Evolutionary conservation across 2,113 vertebrate genomes (phyloP), one percentile per base, ranked within the genome.

Genomic region (Myotis lucifugus): DNA sequence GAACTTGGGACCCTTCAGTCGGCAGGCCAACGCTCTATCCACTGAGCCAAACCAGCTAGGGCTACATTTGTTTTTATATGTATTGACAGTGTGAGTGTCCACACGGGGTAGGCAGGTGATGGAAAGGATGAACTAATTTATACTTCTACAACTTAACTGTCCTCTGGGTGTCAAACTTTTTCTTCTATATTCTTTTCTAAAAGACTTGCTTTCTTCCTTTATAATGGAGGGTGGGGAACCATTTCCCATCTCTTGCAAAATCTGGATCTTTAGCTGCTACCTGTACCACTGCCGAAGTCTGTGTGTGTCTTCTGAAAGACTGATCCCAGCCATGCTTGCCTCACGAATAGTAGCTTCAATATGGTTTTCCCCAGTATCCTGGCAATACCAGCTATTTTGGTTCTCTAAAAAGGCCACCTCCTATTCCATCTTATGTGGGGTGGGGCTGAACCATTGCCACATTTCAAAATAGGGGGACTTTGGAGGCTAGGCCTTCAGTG

Each of bases 131-230:
- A 96, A 61, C 17, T 27, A 90, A 46, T 67, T 73, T 90, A 48
- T 17, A 73, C 18, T 87, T 37, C 27, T 90, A 37, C 12, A 69
- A 21, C 59, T 91, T 92, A 61, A 32, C 6, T 90, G 90, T 85
- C 10, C 14, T 81, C 37, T 91, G 72, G 14, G 34, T 85, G 52
- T 84, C 23, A 95, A 27, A 34, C 40, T 29, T 81, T 90, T 86
- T 34, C 85, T 84, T 93, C 42, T 29, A 54, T 74, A 86, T 85
- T 32, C 46, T 85, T 93, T 81, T 87, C 50, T 86, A 46, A 67
- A 72, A 83, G 69, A 66, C n/a, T 88, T 90, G 0, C 32, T 95
- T 96, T 94, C 83, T 88, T 90, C 23, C 40, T 69, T 86, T 70
- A 69, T 10, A 18, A 40, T 59, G 12, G 64, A 37, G 23, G 25